A percentile compares a stretch with the other conserved stretches of the same genome.
phyloP scores from a whole-genome alignment of 2,797 vertebrate species.

The Acanthornis magna region DNA sequence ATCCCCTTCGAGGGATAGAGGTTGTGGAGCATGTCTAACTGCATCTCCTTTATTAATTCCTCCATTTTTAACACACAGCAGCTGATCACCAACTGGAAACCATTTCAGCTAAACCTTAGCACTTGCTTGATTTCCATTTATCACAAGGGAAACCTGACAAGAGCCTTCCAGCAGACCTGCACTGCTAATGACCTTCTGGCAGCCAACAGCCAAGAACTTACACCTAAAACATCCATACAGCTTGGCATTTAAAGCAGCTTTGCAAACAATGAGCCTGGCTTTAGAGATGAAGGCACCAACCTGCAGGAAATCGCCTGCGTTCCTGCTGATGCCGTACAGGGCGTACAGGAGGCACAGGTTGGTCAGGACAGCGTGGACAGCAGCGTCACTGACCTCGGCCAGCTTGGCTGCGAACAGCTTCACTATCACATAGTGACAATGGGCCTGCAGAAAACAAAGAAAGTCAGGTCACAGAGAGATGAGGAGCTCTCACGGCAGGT shows the following conservation, averaged over 20 bases:
- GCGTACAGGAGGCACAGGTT: constrained; percentile 88
- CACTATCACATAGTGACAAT: constrained; percentile 94
- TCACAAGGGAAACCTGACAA: background rate
- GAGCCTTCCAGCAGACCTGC: background rate
- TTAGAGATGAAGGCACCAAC: constrained; percentile 65
- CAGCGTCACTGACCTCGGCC: constrained; percentile 78
- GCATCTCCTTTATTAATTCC: background rate
- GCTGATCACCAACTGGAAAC: background rate
- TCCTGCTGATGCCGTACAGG: constrained; percentile 85
- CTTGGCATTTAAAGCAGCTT: background rate
- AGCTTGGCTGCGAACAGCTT: constrained; percentile 90
- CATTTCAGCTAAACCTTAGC: background rate
- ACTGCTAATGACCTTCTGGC: background rate
- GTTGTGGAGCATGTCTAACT: background rate
- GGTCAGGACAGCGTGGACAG: constrained; percentile 81
- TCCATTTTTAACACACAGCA: background rate
- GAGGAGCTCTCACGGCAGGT: background rate
- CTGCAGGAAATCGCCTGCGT: constrained; percentile 92
- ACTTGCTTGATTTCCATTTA: background rate
- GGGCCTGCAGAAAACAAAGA: constrained; percentile 78
- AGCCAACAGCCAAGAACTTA: background rate
- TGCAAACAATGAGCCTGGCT: background rate
- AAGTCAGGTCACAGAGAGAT: background rate
- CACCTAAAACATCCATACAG: background rate
- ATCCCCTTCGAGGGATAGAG: background rate